Percentiles rank a stretch among this genome's conserved stretches.
phyloP scores from a whole-genome alignment of 2,888 invertebrate genomes.

The Sinodicranocentrus sp. region DNA sequence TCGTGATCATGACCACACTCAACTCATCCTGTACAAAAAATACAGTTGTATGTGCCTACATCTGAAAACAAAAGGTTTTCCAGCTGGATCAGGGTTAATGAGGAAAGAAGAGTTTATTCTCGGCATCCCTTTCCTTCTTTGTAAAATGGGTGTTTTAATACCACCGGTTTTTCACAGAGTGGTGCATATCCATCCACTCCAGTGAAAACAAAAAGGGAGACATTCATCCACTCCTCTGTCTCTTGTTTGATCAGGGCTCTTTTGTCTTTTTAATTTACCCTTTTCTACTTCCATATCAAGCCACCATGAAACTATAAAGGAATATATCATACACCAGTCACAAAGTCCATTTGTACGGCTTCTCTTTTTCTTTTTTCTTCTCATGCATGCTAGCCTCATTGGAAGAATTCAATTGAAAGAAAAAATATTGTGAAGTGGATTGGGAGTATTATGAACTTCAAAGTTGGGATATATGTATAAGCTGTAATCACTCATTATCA shows the following conservation, averaged over 20 bases:
- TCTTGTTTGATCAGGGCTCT: conserved; percentile 36
- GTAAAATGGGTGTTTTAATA: neutral
- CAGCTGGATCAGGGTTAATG: conserved; percentile 45
- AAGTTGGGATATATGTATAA: neutral
- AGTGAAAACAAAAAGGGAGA: conserved; percentile 49
- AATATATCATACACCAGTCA: conserved; percentile 37
- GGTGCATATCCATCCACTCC: neutral
- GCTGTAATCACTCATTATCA: conserved; percentile 56
- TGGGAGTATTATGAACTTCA: neutral
- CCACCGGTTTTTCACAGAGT: neutral
- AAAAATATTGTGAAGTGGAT: conserved; percentile 48
- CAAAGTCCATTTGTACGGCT: conserved; percentile 12
- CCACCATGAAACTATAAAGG: too few relatives aligned
- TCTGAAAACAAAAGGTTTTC: conserved; percentile 10
- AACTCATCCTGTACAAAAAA: conserved; percentile 27
- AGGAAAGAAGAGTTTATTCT: conserved; percentile 43
- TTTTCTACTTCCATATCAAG: too few relatives aligned
- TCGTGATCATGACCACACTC: conserved; percentile 53
- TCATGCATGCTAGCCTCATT: neutral
- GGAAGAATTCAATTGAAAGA: conserved; percentile 28
- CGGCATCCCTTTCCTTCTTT: conserved; percentile 2
- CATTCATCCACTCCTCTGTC: neutral
- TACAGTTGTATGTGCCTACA: neutral
- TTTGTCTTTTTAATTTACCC: conserved; percentile 37
- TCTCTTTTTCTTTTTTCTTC: conserved; percentile 27